Evolutionary conservation across 2,888 invertebrate genomes (phyloP), one percentile per base, ranked within the genome.

Genomic region (Argyresthia albistria): DNA sequence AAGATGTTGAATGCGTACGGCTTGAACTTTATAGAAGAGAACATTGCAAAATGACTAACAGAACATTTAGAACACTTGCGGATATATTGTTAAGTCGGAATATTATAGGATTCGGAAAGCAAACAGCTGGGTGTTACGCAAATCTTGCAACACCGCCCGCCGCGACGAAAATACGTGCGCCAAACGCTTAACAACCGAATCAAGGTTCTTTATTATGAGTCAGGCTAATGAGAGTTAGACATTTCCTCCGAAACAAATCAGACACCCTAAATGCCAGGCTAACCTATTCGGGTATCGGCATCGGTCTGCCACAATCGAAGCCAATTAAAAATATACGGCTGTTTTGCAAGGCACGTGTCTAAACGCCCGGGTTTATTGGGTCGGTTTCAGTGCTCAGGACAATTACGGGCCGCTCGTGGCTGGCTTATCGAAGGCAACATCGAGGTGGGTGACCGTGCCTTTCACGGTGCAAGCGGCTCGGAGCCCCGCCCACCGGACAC

Each of bases 401-500:
- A 67, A 72, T 70, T 72, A 69, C 65, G 16, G 37, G 57, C 59
- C 63, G 66, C 58, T 58, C 60, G 61, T 59, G 64, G 54, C 65
- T 55, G 61, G 63, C 67, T 71, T 80, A 79, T 79, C 75, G 71
- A 75, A 73, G 73, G 73, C 73, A 66, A 73, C 70, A 76, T 77
- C 74, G 67, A 62, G 69, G 72, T 68, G 60, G 70, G 67, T 68
- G 73, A 73, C 74, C 73, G 67, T 67, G 70, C 81, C 80, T 80
- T 82, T 80, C 80, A 75, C 82, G 64, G 69, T 60, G 68, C 66
- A 70, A 66, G 63, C 62, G 57, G 47, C 62, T 54, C 56, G 57
- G 59, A 54, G 43, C 43, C 48, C 53, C 54, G 25, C 43, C 35
- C 46, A 36, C 45, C 43, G 43, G 51, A 51, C 51, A 50, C 50